Percentiles rank a stretch among this genome's conserved stretches.
Conservation (phyloP, 2,888 invertebrate genomes). For the Gibbula magus region DNA sequence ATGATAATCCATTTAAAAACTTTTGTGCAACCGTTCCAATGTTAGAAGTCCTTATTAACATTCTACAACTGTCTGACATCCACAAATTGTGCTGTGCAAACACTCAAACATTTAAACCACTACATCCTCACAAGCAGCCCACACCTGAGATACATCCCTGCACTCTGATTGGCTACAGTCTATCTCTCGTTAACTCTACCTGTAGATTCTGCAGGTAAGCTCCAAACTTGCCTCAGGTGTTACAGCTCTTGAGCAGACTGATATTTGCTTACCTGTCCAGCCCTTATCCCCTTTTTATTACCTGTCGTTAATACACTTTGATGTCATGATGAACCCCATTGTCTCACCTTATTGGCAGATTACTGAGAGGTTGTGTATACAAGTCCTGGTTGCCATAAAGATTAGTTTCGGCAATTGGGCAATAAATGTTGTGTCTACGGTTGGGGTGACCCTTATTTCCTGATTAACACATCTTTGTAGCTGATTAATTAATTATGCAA, state of each 20-base stretch:
- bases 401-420: background rate
- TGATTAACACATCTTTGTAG: no score
- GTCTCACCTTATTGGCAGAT: background rate
- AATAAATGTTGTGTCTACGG: background rate
- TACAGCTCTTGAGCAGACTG: background rate
- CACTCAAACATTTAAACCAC: no score
- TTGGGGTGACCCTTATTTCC: no score
- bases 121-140: no score
- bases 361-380: background rate
- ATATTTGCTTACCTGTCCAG: background rate
- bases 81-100: no score
- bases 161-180: constrained; percentile 18
- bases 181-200: background rate
- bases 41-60: no score
- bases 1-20: no score
- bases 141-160: background rate
- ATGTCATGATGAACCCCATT: constrained; percentile 6
- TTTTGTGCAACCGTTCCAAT: no score
- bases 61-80: no score
- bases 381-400: background rate
- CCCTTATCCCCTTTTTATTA: background rate
- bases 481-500: no score
- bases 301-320: constrained; percentile 20
- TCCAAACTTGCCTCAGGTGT: background rate
- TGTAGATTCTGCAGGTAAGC: background rate